phyloP scores from a whole-genome alignment of 2,888 invertebrate species.

The Stenchaetothrips biformis region DNA sequence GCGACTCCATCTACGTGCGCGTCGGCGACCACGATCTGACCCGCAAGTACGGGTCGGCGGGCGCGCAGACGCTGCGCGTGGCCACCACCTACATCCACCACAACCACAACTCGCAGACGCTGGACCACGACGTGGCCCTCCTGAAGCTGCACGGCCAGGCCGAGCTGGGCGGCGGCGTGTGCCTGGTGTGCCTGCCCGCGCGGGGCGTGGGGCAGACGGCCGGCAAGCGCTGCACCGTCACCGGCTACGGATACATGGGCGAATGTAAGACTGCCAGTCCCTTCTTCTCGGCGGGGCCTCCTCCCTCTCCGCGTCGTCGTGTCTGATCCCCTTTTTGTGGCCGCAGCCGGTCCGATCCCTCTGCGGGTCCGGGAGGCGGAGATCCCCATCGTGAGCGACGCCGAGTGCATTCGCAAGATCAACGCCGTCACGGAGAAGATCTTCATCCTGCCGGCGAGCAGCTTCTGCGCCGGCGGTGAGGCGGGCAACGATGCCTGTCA shows the following conservation, averaged over 20 bases:
- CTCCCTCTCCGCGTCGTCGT: not conserved
- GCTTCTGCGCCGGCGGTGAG: slow-evolving; percentile 91
- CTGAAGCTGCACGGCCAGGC: slow-evolving; percentile 84
- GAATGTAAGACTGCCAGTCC: slow-evolving; percentile 58
- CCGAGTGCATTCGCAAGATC: slow-evolving; percentile 86
- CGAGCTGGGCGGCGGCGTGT: slow-evolving; percentile 78
- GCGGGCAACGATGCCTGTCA: slow-evolving; percentile 90
- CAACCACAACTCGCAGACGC: slow-evolving; percentile 90
- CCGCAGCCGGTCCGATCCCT: slow-evolving; percentile 81
- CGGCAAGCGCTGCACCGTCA: slow-evolving; percentile 86
- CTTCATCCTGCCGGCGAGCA: slow-evolving; percentile 86
- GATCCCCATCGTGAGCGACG: slow-evolving; percentile 86
- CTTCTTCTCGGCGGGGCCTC: not conserved
- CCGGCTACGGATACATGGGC: slow-evolving; percentile 93
- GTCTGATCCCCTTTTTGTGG: slow-evolving; percentile 28
- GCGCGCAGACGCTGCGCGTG: slow-evolving; percentile 83
- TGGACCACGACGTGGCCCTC: slow-evolving; percentile 90
- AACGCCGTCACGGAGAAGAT: slow-evolving; percentile 93
- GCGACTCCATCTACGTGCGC: slow-evolving; percentile 87
- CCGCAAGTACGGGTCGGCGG: slow-evolving; percentile 83
- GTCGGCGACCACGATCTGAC: slow-evolving; percentile 91
- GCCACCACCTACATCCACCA: slow-evolving; percentile 93
- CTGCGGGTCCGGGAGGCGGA: slow-evolving; percentile 83
- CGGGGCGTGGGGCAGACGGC: slow-evolving; percentile 83
- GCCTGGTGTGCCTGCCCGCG: slow-evolving; percentile 82